phyloP scores from a whole-genome alignment of 2,888 invertebrate species.

The Colletes collaris region DNA sequence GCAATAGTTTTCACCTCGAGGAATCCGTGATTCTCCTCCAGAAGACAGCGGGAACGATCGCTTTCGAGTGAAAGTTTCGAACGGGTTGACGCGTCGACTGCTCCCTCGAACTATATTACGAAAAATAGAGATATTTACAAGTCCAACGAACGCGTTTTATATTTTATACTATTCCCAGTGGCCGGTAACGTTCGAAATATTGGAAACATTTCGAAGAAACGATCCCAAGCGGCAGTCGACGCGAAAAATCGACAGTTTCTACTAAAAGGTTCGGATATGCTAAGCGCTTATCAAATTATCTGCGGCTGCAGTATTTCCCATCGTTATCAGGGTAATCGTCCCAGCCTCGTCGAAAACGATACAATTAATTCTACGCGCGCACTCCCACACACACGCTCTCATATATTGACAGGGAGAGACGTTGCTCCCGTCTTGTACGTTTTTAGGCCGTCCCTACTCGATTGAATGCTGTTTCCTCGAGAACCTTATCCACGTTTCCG shows the following conservation, averaged over 20 bases:
- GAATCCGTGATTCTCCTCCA: no score
- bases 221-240: no score
- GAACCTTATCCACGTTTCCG: neutral
- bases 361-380: constrained; percentile 15
- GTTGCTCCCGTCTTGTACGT: constrained; percentile 53
- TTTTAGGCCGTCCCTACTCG: constrained; percentile 78
- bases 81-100: no score
- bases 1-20: no score
- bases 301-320: neutral
- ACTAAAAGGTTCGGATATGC: constrained; percentile 48
- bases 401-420: constrained; percentile 38
- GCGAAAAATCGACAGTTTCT: constrained; percentile 12
- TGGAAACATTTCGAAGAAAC: no score
- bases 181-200: no score
- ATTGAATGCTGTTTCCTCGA: constrained; percentile 56
- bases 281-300: constrained; percentile 18
- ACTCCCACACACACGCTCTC: constrained; percentile 19
- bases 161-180: no score
- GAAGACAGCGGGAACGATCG: no score
- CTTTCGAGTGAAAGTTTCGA: no score
- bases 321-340: constrained; percentile 8
- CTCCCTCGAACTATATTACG: no score
- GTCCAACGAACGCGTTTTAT: no score
- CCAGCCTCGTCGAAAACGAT: neutral
- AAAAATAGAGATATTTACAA: no score